A percentile compares a stretch with the other conserved stretches of the same genome.
Evolutionary conservation across 2,797 vertebrate genomes (phyloP).

Genomic region (Sphenopsis melanotis): DNA sequence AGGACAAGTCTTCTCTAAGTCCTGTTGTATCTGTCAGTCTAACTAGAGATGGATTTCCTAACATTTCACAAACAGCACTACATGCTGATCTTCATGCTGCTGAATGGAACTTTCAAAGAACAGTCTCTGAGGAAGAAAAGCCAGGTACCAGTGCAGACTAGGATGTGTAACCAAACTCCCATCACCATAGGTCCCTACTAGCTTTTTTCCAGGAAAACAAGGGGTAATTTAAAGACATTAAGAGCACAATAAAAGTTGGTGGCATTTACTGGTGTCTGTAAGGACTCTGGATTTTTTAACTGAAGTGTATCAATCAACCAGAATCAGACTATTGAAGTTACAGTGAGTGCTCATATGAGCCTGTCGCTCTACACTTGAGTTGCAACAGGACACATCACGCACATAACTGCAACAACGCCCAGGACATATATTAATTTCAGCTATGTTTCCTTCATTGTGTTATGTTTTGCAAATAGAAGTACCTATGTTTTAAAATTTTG

Average conservation of each 20-base stretch:
- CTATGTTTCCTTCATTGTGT: not conserved
- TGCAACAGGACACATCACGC: not conserved
- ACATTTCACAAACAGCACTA: not conserved
- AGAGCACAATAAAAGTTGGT: not conserved
- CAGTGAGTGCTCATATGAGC: not conserved
- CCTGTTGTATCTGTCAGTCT: not conserved
- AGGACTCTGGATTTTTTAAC: not conserved
- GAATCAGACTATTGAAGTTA: not conserved
- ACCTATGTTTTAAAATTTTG: not conserved
- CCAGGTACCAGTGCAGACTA: not conserved
- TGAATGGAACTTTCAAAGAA: not conserved
- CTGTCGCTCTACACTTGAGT: rapidly evolving
- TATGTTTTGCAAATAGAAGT: not conserved
- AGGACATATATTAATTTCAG: not conserved
- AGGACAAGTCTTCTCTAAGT: not conserved
- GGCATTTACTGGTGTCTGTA: not conserved
- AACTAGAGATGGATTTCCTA: not conserved
- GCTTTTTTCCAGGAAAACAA: not conserved
- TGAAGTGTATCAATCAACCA: not conserved
- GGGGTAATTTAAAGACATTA: not conserved
- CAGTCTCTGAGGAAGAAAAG: not conserved
- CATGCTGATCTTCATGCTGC: not conserved
- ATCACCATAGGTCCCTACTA: not conserved
- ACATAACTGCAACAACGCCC: not conserved
- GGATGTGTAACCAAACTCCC: not conserved